Conservation (phyloP, 53 echinoderm and acorn worm genomes). For the Pentamera pediparva region DNA sequence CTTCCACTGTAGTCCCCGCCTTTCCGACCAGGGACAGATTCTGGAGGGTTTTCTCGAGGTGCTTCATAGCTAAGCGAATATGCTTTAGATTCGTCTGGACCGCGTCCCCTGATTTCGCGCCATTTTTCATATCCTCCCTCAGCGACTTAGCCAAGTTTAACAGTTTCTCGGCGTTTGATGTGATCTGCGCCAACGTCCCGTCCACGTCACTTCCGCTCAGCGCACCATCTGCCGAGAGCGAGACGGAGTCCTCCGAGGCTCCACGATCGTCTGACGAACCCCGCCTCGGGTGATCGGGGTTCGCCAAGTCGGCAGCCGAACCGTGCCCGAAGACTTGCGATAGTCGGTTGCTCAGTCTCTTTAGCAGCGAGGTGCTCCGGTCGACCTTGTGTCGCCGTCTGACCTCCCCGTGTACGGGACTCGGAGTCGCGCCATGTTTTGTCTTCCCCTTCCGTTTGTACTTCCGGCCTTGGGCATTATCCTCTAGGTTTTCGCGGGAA, state of each 20-base stretch:
- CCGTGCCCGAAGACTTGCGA: conserved; percentile 20
- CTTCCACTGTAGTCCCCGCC: not conserved
- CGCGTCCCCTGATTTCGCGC: conserved; percentile 1
- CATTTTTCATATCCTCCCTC: conserved; percentile 13
- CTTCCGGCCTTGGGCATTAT: not conserved
- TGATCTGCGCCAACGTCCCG: not conserved
- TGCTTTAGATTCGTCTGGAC: conserved; percentile 15
- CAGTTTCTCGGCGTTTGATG: conserved; percentile 6
- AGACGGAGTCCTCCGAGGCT: conserved; percentile 9
- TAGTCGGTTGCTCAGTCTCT: conserved; percentile 21
- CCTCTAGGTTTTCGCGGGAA: conserved; percentile 17
- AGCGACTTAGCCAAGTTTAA: conserved; percentile 5
- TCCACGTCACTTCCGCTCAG: not conserved
- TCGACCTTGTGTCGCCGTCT: conserved; percentile 15
- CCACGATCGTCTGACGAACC: not conserved
- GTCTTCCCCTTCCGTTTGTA: conserved; percentile 15
- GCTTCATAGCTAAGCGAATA: conserved; percentile 14
- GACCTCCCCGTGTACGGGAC: conserved; percentile 7
- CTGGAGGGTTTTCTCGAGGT: conserved; percentile 6
- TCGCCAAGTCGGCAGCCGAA: not conserved
- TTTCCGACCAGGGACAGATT: conserved; percentile 1
- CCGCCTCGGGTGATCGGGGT: not conserved
- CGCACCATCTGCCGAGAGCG: not conserved
- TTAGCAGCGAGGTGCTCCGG: conserved; percentile 5
- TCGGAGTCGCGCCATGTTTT: not conserved